Conservation (phyloP, 1,140 invertebrate species). For the Trypoxylus dichotomus region DNA sequence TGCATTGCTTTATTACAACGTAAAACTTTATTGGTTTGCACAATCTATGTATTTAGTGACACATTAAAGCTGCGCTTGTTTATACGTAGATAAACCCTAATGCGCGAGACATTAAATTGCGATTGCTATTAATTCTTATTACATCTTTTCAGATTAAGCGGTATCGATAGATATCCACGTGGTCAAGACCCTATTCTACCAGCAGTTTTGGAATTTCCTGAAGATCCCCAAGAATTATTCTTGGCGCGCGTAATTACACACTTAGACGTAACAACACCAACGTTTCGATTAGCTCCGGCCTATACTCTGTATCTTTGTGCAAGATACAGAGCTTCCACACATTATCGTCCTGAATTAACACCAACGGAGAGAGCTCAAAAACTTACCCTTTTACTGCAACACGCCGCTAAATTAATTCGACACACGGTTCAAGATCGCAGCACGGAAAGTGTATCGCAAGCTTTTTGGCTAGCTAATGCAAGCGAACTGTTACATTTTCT, state of each 20-base stretch:
- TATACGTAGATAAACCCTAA: no score
- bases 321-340: conserved; percentile 88
- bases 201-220: conserved; percentile 90
- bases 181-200: conserved; percentile 89
- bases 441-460: conserved; percentile 79
- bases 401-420: conserved; percentile 67
- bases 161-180: conserved; percentile 55
- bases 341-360: conserved; percentile 88
- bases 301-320: conserved; percentile 94
- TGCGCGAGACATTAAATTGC: no score
- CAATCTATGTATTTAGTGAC: no score
- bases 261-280: conserved; percentile 80
- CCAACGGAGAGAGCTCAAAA: conserved; percentile 89
- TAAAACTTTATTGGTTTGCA: no score
- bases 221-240: conserved; percentile 91
- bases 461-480: conserved; percentile 96
- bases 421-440: conserved; percentile 56
- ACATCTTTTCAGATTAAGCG: conserved; percentile 41
- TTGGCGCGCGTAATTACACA: conserved; percentile 83
- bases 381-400: conserved; percentile 84
- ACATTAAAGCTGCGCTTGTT: no score
- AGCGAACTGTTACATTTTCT: conserved; percentile 94
- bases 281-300: conserved; percentile 88
- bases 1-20: no score
- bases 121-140: no score